phyloP scores from a whole-genome alignment of 2,113 vertebrate species.

The Pygoscelis adeliae region DNA sequence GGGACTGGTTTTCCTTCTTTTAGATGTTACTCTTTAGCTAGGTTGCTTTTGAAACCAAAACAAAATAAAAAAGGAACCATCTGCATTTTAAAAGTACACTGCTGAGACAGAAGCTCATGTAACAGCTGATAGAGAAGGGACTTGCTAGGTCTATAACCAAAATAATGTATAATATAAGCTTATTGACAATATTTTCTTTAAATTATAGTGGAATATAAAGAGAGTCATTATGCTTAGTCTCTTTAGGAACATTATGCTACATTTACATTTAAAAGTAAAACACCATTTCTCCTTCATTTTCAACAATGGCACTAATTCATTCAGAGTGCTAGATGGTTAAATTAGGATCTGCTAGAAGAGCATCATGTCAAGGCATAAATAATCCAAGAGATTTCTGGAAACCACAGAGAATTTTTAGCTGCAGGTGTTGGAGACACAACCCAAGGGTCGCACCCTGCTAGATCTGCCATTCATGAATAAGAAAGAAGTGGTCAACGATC shows the following conservation, averaged over 20 bases:
- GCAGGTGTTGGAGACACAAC: not conserved
- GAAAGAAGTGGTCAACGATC: not conserved
- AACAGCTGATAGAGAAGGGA: not conserved
- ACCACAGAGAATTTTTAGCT: not conserved
- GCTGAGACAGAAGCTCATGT: not conserved
- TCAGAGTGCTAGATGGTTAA: not conserved
- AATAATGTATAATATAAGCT: not conserved
- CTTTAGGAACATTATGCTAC: not conserved
- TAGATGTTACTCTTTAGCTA: not conserved
- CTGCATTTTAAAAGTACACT: not conserved
- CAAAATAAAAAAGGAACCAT: not conserved
- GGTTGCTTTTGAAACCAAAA: constrained; percentile 33
- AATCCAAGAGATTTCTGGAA: not conserved
- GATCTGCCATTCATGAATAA: not conserved
- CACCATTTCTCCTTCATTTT: not conserved
- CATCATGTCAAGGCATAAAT: not conserved
- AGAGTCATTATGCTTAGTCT: not conserved
- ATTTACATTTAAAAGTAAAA: not conserved
- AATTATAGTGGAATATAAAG: not conserved
- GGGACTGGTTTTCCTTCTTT: constrained; percentile 11
- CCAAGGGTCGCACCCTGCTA: fast-evolving
- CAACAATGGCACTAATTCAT: not conserved
- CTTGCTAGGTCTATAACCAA: not conserved
- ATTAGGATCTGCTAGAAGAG: not conserved
- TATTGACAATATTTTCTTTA: not conserved